A percentile compares a stretch with the other conserved stretches of the same genome.
phyloP scores from a whole-genome alignment of 2,888 invertebrate species.

The Xestobium rufovillosum region DNA sequence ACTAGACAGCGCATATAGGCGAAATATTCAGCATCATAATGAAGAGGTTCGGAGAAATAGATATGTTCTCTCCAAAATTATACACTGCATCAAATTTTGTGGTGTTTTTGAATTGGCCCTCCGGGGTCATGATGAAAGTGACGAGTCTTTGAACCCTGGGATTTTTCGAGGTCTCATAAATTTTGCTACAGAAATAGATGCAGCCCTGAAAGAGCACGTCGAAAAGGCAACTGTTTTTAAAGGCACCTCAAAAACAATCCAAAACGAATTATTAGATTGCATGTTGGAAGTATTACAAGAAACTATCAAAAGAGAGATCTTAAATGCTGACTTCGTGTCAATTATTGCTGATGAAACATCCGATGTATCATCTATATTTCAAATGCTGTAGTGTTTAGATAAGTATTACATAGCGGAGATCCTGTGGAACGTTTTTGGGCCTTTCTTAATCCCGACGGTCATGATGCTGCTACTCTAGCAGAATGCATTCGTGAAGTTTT shows the following conservation, averaged over 20 bases:
- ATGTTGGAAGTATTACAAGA: constrained; percentile 29
- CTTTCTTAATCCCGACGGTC: constrained; percentile 22
- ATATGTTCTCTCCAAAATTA: constrained; percentile 24
- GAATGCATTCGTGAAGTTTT: background rate
- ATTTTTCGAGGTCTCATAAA: constrained; percentile 29
- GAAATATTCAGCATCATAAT: constrained; percentile 12
- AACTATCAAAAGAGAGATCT: constrained; percentile 27
- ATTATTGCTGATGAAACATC: constrained; percentile 32
- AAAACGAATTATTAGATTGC: constrained; percentile 31
- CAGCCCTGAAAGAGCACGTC: constrained; percentile 25
- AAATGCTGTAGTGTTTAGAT: constrained; percentile 29
- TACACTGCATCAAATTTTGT: constrained; percentile 33
- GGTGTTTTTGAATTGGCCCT: constrained; percentile 31
- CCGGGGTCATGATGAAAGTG: constrained; percentile 29
- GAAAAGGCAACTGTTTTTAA: constrained; percentile 27
- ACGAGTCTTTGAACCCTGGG: constrained; percentile 24
- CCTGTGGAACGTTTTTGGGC: constrained; percentile 26
- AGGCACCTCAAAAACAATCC: constrained; percentile 30
- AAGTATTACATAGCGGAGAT: constrained; percentile 21
- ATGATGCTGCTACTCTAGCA: constrained; percentile 16
- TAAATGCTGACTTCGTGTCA: constrained; percentile 19
- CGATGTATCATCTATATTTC: constrained; percentile 24
- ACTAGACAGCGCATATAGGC: constrained; percentile 9
- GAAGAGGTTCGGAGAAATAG: constrained; percentile 16
- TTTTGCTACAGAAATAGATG: constrained; percentile 28